Conservation (phyloP, 2,797 vertebrate genomes). For the Pristis pectinata region DNA sequence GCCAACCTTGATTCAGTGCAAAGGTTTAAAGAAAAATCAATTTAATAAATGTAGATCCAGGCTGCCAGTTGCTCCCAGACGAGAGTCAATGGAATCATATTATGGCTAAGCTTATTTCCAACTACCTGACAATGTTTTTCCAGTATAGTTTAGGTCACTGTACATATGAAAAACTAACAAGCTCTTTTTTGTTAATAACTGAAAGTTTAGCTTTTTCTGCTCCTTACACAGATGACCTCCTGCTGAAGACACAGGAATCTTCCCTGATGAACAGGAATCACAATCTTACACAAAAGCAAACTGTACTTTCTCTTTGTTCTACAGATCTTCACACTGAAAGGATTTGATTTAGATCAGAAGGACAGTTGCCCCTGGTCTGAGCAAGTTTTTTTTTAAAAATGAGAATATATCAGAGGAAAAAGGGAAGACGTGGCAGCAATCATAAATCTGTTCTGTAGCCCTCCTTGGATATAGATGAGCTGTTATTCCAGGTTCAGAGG, state of each 20-base stretch:
- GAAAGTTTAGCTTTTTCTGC: not conserved
- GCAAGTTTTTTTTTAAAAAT: no score
- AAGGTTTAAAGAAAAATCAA: not conserved
- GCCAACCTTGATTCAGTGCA: not conserved
- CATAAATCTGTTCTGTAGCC: not conserved
- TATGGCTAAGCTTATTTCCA: not conserved
- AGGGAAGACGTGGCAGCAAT: no score
- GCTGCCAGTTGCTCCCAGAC: not conserved
- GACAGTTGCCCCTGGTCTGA: not conserved
- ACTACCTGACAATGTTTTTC: no score
- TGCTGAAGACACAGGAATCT: not conserved
- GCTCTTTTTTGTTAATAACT: not conserved
- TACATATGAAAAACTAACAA: not conserved
- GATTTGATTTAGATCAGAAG: not conserved
- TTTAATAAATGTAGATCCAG: not conserved
- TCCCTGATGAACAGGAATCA: not conserved
- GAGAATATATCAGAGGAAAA: no score
- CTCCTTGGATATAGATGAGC: not conserved
- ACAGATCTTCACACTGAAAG: not conserved
- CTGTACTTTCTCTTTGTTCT: not conserved
- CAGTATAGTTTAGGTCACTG: not conserved
- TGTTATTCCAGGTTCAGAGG: not conserved
- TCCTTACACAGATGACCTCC: not conserved
- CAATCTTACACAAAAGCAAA: not conserved
- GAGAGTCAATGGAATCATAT: not conserved